Evolutionary conservation across 2,113 vertebrate genomes (phyloP), one percentile per base, ranked within the genome.

Genomic region (Arvicanthis niloticus): DNA sequence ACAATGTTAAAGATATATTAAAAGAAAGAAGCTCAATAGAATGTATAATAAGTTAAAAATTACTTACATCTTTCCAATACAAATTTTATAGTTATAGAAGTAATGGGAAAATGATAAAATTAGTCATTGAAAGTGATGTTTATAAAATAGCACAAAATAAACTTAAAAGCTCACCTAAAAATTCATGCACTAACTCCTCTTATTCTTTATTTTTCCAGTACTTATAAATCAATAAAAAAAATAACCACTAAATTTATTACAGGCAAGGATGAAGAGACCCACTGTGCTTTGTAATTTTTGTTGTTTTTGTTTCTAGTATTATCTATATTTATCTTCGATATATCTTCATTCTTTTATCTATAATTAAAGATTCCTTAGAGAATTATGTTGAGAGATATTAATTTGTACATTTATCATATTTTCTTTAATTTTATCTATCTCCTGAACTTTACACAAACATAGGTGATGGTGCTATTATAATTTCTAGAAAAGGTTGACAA

Each of bases 11-110:
- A 77, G 9, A 81, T 60, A 7, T 2, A 19, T 70, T 93, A 91
- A 86, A 37, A 42, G 31, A 89, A 68, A 78, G n/a, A 94, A 91
- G 87, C 19, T 58, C 70, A 70, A 81, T 89, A 42, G 22, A 89
- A n/a, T 70, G 7, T 68, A 29, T 53, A 40, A 89, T 84, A 58
- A 77, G 3, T 48, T 96, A 31, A 3, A 34, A 91, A 42, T 31
- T 90, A 68, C 84, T 81, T 96, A 60, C 13, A n/a, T 93, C 72
- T 81, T 87, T 2, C 4, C 65, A 72, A 2, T 51, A 51, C 48
- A 3, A 96, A 40, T 81, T 65, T 81, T 37, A 88, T 34, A 60
- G 26, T 29, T 1, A 37, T 76, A 10, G 68, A 29, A 68, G 6
- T 3, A 91, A 40, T 76, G 12, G 13, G 12, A 42, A 62, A 84